Base-by-base conservation (phyloP, 2,113 vertebrate genomes). In the Psophia crepitans region DNA sequence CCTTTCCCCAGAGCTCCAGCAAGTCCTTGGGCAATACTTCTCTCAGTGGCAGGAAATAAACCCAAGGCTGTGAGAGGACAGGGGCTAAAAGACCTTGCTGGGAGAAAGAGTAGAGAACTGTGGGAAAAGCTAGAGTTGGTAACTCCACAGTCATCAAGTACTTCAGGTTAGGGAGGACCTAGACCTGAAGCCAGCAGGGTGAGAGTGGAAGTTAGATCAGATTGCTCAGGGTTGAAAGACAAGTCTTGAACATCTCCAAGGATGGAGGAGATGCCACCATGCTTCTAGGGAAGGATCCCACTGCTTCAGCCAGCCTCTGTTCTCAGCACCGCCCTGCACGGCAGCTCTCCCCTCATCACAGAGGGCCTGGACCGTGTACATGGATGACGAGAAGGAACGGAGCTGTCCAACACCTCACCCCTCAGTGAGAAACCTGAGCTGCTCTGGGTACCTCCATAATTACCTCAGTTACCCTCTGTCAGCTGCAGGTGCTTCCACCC, bases 311-410 rank as follows among this genome's bases (percentile, higher is more conserved):
- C 68, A 92, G 27, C 37, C 77, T 76, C 78, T 87, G 57, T 14
- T 76, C 43, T 68, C 63, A 84, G 57, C 20, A 66, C 48, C 0
- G 0, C 43, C 15, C 66, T 80, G 77, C 49, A 23, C 0, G 1
- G 24, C 32, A 75, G 56, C 11, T 79, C 26, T 41, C 46, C 56
- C 21, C 19, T 84, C 53, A 43, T 32, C 33, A 43, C 2, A 0
- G 53, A 43, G 32, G 20, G 57, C 57, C 66, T 30, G 9, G 18
- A 33, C 44, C 37, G 8, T 19, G 19, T 24, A n/a, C 20, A 26
- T 22, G 8, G 37, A 41, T 30, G 44, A 57, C 0, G 0, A 90
- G 54, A 73, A 35, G 37, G n/a, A 81, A 68, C 0, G 87, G n/a
- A 73, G n/a, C 15, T 68, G 64, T 64, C 53, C 57, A 43, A 77